Conservation (phyloP, 2,888 invertebrate genomes). For the Charanyca ferruginea region DNA sequence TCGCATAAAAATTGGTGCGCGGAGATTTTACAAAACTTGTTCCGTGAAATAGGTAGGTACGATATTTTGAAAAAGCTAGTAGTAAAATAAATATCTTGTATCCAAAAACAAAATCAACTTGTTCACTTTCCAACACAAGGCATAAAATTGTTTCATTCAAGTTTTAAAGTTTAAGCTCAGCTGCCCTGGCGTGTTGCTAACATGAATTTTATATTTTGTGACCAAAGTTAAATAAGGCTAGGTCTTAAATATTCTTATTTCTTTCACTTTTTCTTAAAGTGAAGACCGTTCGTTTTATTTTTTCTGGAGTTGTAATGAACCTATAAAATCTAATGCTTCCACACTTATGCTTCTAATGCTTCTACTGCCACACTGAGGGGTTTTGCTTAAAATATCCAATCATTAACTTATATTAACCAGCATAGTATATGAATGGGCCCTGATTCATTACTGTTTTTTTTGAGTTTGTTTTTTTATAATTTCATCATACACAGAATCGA, state of each 20-base stretch:
- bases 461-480: too few species aligned
- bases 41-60: too few species aligned
- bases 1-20: too few species aligned
- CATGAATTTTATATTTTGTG: slow-evolving; percentile 48
- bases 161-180: slow-evolving; percentile 31
- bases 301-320: slow-evolving; percentile 10
- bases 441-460: too few species aligned
- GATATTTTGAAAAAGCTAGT: too few species aligned
- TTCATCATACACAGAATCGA: too few species aligned
- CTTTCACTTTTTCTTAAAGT: slow-evolving; percentile 12
- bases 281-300: background rate
- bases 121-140: background rate
- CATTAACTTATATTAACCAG: background rate
- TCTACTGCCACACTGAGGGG: background rate
- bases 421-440: too few species aligned
- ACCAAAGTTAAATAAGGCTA: slow-evolving; percentile 29
- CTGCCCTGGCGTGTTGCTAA: slow-evolving; percentile 28
- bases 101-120: background rate
- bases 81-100: too few species aligned
- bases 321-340: background rate
- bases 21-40: too few species aligned
- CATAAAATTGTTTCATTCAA: slow-evolving; percentile 1
- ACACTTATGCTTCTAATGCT: background rate
- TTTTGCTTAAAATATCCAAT: background rate
- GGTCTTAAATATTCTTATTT: slow-evolving; percentile 37